Evolutionary conservation across 2,797 vertebrate genomes (phyloP), one percentile per base, ranked within the genome.

Genomic region (Rhinogobio ventralis): DNA sequence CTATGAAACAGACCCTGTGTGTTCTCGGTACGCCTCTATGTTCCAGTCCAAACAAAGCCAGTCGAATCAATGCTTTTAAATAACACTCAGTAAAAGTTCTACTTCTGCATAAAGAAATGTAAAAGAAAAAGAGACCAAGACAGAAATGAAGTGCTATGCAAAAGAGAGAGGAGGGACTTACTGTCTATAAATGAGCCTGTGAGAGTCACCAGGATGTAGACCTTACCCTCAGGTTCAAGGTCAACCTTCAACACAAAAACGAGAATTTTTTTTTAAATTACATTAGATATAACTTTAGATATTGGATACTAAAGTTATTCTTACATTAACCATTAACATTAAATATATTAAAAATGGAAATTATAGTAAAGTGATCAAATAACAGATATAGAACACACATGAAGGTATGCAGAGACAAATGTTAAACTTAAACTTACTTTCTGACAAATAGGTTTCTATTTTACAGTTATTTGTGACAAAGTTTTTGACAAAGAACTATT

Each of bases 201-300:
- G 36, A 99, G 96, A 2, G 95, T 93, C 83, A 99, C 96, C 46
- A 93, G 91, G 46, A 98, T 93, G 88, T 96, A 99, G 36, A 99
- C 95, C 91, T 97, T 99, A 53, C 98, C 98, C 91, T 99, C 98
- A 4, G 98, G 98, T 90, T 99, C 98, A 94, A 99, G 93, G 91
- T 99, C 97, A 93, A 99, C 95, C 98, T 99, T 93, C 81, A 87
- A 90, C 45, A 87, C 57, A 80, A 33, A 69, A 30, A 80, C 39
- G 30, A 30, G 30, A 30, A 36, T 36, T 8, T 39, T 7, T 28
- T 66, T 14, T 28, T 30, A 17, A 25, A 64, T 30, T 28, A 28
- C 2, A 23, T 33, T 74, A 74, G 0, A 74, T 33, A 74, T n/a
- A 23, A 55, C 14, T 55, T 36, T 36, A 36, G 30, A 75, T 33